Evolutionary conservation across 1,140 invertebrate genomes (phyloP).

Genomic region (Drosophila micromelanica): DNA sequence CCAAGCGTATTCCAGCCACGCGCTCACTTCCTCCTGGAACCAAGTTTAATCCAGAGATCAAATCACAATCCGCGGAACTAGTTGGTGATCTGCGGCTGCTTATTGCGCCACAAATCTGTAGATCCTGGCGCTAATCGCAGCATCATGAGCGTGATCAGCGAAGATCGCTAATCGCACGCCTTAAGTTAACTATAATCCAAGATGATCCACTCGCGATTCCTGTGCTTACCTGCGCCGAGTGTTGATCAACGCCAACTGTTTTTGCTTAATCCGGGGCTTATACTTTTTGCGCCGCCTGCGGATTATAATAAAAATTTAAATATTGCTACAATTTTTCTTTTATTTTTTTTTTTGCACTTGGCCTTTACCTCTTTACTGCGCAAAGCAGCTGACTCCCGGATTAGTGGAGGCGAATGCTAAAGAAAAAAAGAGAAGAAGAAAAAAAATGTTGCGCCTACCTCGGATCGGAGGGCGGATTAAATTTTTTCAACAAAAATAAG

Average conservation of each 20-base stretch:
- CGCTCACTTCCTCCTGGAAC: slow-evolving; percentile 35
- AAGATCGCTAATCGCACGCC: slow-evolving; percentile 49
- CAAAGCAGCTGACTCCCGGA: slow-evolving; percentile 57
- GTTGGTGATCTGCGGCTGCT: slow-evolving; percentile 47
- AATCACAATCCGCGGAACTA: slow-evolving; percentile 47
- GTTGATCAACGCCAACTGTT: slow-evolving; percentile 50
- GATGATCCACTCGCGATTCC: slow-evolving; percentile 48
- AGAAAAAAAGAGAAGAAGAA: slow-evolving; percentile 9
- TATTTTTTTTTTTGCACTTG: slow-evolving; percentile 31
- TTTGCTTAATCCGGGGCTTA: slow-evolving; percentile 67
- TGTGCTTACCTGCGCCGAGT: background rate
- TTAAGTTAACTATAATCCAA: slow-evolving; percentile 77
- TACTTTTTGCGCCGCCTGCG: slow-evolving; percentile 54
- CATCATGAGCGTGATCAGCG: slow-evolving; percentile 22
- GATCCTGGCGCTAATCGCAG: slow-evolving; percentile 58
- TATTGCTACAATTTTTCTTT: slow-evolving; percentile 54
- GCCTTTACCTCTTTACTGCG: slow-evolving; percentile 66
- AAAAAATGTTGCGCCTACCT: slow-evolving; percentile 59
- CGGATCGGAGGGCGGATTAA: slow-evolving; percentile 61
- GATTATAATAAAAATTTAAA: slow-evolving; percentile 51
- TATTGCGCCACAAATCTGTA: slow-evolving; percentile 58
- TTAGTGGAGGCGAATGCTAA: slow-evolving; percentile 26
- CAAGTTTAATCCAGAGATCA: slow-evolving; percentile 61
- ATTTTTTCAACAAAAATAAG: slow-evolving; percentile 76
- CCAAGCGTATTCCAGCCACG: background rate